These are phyloP conservation scores for Corella eumyota DNA, from an alignment of 23 tunicate species.

Conservation along the genomic window DNA sequence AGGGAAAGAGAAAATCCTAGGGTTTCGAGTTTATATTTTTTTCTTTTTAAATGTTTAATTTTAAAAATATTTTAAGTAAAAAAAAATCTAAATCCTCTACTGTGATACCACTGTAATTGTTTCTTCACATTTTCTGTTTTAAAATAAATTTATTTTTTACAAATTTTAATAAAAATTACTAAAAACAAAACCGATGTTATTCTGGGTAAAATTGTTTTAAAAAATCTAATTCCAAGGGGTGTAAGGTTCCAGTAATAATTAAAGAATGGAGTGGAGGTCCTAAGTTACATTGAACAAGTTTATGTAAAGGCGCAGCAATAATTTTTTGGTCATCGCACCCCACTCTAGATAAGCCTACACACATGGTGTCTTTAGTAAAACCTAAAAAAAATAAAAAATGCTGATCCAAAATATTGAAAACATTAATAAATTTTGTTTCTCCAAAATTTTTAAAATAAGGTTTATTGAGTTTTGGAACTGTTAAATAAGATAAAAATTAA, in stretches of 20 bases:
- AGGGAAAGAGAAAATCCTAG: conserved; percentile 45
- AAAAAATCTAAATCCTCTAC: not conserved
- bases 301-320: conserved; percentile 42
- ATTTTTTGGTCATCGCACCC: conserved; percentile 94
- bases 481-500: no score
- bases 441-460: no score
- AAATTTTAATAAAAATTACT: not conserved
- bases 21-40: not conserved
- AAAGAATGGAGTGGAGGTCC: conserved; percentile 91
- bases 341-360: conserved; percentile 70
- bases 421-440: no score
- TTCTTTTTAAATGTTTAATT: not conserved
- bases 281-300: conserved; percentile 41
- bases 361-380: conserved; percentile 39
- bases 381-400: conserved; percentile 26
- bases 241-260: conserved; percentile 83
- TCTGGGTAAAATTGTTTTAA: conserved; percentile 37
- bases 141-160: not conserved
- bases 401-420: no score
- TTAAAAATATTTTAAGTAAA: not conserved
- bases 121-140: not conserved
- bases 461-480: no score
- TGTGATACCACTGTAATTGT: not conserved
- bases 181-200: not conserved
- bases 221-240: conserved; percentile 91